Evolutionary conservation across 2,113 vertebrate species (phyloP).

Genomic region (Ramphastos sulfuratus): DNA sequence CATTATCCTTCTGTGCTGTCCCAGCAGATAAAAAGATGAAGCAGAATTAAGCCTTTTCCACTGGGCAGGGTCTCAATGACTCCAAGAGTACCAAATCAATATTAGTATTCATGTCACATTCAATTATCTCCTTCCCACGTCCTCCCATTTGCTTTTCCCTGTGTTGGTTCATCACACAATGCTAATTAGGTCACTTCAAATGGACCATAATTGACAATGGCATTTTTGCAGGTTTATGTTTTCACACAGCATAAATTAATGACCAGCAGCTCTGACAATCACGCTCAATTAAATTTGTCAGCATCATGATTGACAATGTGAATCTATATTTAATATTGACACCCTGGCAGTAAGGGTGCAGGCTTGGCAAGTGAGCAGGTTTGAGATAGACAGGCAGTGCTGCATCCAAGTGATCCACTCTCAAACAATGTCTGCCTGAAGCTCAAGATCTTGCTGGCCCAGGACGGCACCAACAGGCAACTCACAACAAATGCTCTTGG

Average conservation of each 20-base stretch:
- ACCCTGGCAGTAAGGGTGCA: constrained; percentile 38
- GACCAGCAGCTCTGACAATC: constrained; percentile 86
- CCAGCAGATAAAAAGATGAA: constrained; percentile 11
- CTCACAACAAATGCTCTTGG: neutral
- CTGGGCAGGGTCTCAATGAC: constrained; percentile 54
- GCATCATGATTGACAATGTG: constrained; percentile 68
- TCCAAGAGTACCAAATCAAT: constrained; percentile 69
- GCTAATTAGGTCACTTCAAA: constrained; percentile 86
- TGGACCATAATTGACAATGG: constrained; percentile 81
- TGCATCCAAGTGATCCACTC: neutral
- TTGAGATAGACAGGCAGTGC: neutral
- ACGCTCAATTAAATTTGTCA: constrained; percentile 84
- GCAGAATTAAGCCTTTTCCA: constrained; percentile 23
- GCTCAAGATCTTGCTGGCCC: neutral
- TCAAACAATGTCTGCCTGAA: neutral
- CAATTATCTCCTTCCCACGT: constrained; percentile 75
- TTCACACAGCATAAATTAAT: constrained; percentile 81
- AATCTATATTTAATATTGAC: constrained; percentile 66
- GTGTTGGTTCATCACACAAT: constrained; percentile 79
- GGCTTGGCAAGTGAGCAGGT: neutral
- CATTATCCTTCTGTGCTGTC: neutral
- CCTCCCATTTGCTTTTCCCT: constrained; percentile 75
- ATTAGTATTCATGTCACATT: constrained; percentile 83
- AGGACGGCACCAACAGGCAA: neutral
- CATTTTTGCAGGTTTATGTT: constrained; percentile 80